Percentiles rank a stretch among this genome's conserved stretches.
Conservation (phyloP, 2,113 vertebrate species). For the Scophthalmus maximus region DNA sequence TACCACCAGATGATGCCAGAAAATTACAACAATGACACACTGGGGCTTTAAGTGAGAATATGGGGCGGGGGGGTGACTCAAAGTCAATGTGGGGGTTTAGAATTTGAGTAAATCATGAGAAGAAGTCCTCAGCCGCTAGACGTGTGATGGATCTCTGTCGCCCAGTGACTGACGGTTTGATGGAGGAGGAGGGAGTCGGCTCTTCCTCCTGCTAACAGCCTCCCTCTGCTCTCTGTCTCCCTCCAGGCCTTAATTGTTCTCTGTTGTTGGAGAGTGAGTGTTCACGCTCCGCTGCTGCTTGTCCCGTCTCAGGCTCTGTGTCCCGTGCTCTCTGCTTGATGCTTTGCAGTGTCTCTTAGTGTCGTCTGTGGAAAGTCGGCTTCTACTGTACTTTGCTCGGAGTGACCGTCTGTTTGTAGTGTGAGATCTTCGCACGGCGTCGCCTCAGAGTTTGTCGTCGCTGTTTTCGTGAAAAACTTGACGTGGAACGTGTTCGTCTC, state of each 20-base stretch:
- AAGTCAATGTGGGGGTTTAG: too few species aligned
- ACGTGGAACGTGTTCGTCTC: slow-evolving; percentile 18
- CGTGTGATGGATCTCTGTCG: too few species aligned
- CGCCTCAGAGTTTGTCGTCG: background rate
- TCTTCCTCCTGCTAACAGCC: slow-evolving; percentile 76
- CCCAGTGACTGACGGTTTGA: background rate
- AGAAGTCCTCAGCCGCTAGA: too few species aligned
- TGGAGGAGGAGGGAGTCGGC: slow-evolving; percentile 1
- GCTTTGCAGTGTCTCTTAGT: slow-evolving; percentile 37
- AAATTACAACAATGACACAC: too few species aligned
- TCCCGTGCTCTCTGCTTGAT: slow-evolving; percentile 28
- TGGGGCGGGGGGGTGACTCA: too few species aligned
- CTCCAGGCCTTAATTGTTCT: slow-evolving; percentile 93
- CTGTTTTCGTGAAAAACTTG: slow-evolving; percentile 6
- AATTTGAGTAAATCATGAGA: too few species aligned
- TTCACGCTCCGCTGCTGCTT: slow-evolving; percentile 48
- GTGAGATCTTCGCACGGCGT: background rate
- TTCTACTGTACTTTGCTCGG: too few species aligned
- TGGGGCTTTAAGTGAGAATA: too few species aligned
- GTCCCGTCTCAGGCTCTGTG: slow-evolving; percentile 32
- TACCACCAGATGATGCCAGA: too few species aligned
- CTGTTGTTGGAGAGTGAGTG: slow-evolving; percentile 96
- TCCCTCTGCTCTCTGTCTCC: slow-evolving; percentile 81
- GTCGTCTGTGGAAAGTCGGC: slow-evolving; percentile 37
- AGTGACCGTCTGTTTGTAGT: slow-evolving; percentile 24